Evolutionary conservation across 35 echinoderm and acorn worm genomes (phyloP), one percentile per base, ranked within the genome.

Genomic region (Diadema setosum): DNA sequence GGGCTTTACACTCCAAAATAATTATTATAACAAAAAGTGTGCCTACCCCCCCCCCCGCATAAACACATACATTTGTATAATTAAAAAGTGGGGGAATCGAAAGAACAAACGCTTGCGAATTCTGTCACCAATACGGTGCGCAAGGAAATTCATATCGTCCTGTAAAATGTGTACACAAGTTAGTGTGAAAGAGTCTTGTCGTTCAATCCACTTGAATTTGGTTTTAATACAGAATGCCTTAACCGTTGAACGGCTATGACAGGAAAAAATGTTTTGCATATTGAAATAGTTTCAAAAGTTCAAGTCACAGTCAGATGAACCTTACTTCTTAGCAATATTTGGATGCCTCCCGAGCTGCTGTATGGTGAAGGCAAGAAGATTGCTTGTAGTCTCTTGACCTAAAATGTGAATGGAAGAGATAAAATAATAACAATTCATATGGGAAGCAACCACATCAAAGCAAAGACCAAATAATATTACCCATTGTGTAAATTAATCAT

Each of bases 371-470:
- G 89, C 60, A 59, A 91, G 39, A 11, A 91, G 59, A 30, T 84
- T 85, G 67, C 81, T 63, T 1, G 89, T 84, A 7, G 89, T 91
- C 42, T 91, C 89, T 55, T 91, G 82, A 56, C 81, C 81, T 85
- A 40, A 5, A 42, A 82, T 58, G 46, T 7, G 6, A 80, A 87
- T 58, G 59, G 32, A 20, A 57, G 23, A 3, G n/a, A 55, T 1
- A 6, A 4, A 63, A 55, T 2, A 55, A 12, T 21, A 55, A 55
- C 49, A 2, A 0, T 16, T 55, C 21, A 16, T 55, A 55, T 55
- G 49, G 2, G 49, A 12, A 55, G 49, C 49, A 55, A 21, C 14
- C 14, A 16, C 14, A 55, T 55, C 49, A 55, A 55, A 55, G 2
- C 49, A 55, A 55, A 55, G 49, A 21, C 14, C 21, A 1, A 21